Evolutionary conservation across 2,113 vertebrate genomes (phyloP).

Genomic region (Fregata magnificens): DNA sequence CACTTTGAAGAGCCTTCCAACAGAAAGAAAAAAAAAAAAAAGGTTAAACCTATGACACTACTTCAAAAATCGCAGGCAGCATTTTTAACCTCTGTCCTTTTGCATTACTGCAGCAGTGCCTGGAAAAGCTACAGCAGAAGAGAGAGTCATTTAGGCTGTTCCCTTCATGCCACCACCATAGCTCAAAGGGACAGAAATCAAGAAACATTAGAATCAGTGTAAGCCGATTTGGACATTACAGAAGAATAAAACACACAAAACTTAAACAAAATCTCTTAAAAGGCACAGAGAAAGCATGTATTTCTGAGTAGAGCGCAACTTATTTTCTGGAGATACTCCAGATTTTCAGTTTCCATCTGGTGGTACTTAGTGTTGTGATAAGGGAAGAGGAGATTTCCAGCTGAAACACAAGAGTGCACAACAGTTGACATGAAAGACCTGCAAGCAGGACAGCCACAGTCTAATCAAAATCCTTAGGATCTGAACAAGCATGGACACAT

Average conservation of each 20-base stretch:
- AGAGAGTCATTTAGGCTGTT: background rate
- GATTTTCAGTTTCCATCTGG: background rate
- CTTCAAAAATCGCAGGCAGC: background rate
- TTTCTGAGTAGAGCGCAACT: background rate
- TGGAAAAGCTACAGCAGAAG: background rate
- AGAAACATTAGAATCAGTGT: slow-evolving; percentile 1
- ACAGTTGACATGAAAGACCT: background rate
- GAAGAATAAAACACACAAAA: background rate
- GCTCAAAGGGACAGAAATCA: slow-evolving; percentile 28
- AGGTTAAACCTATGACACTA: background rate
- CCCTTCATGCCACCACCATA: background rate
- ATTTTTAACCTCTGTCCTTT: slow-evolving; percentile 54
- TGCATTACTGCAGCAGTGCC: slow-evolving; percentile 13
- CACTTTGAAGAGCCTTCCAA: background rate
- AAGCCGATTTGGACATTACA: background rate
- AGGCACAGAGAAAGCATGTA: background rate
- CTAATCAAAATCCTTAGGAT: background rate
- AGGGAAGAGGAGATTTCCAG: background rate
- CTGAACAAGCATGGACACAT: background rate
- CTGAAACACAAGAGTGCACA: background rate
- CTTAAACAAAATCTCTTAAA: background rate
- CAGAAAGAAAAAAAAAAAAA: background rate
- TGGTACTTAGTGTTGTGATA: background rate
- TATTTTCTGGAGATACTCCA: background rate
- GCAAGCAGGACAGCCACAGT: background rate